Evolutionary conservation across 2,797 vertebrate genomes (phyloP), one percentile per base, ranked within the genome.

Genomic region (Schizothorax lantsangensis): DNA sequence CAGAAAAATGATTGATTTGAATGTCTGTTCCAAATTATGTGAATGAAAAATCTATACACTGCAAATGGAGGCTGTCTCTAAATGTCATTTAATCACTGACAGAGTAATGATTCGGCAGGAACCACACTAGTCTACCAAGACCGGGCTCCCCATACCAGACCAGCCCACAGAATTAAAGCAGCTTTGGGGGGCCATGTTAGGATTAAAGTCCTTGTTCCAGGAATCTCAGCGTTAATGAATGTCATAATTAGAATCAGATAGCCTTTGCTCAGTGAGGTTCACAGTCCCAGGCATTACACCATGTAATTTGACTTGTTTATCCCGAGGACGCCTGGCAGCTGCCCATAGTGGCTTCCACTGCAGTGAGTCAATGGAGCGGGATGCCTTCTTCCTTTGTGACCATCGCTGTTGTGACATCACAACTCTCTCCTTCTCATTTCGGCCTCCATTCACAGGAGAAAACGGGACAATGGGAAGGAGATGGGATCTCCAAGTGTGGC

Each of bases 81-180:
- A 89, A 84, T 89, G 84, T 90, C 91, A 92, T 92, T 93, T 47
- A 59, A 84, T 84, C 43, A 38, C 83, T 89, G 92, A 93, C 90
- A 92, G 90, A 80, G 91, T 91, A 80, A 72, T 85, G 30, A 85
- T 80, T 93, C 88, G 88, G 85, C 86, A 74, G 40, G 59, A 88
- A 81, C 54, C 68, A 36, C 23, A 82, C 62, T 30, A 47, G 52
- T 72, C n/a, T 86, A 47, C 6, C 80, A 78, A 81, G 57, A 81
- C 83, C 33, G 83, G 30, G 90, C 92, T 91, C 86, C 88, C 90
- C 59, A 89, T 88, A 90, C 89, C 77, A 90, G 86, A 92, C 88
- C 92, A 94, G 91, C 91, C 92, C 90, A 68, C 12, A n/a, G n/a
- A 90, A 91, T 92, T 90, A 92, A 93, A 93, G 91, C 81, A 40